These are phyloP conservation scores for Bombus confusus DNA, from an alignment of 1,140 invertebrate species.

Conservation along the genomic window DNA sequence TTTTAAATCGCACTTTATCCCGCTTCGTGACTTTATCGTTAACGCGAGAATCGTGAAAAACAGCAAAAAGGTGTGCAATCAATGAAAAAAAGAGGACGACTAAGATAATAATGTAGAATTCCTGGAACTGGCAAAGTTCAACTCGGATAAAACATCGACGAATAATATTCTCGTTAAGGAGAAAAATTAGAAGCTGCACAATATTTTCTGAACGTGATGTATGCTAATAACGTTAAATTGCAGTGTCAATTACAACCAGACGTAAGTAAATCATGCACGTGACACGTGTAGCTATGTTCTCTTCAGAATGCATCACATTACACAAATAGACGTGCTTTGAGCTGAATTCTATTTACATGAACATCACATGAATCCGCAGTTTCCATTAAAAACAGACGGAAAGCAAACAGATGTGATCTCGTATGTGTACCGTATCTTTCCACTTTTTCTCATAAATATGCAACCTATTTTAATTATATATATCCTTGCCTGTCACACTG, in stretches of 20 bases:
- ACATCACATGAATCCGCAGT: neutral
- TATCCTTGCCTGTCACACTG: no score
- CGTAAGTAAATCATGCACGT: neutral
- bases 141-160: neutral
- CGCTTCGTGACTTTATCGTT: neutral
- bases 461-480: no score
- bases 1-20: neutral
- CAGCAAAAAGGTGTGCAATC: neutral
- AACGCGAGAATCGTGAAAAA: neutral
- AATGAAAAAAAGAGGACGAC: neutral
- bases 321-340: neutral
- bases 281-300: neutral
- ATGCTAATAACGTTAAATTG: constrained; percentile 23
- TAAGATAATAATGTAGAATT: neutral
- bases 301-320: neutral
- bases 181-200: neutral
- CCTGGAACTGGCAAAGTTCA: neutral
- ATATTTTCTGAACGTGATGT: neutral
- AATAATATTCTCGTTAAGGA: neutral
- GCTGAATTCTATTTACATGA: neutral
- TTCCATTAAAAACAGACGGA: no score
- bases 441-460: neutral
- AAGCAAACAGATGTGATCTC: neutral
- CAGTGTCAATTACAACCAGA: constrained; percentile 5
- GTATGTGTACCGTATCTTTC: neutral